A percentile compares a stretch with the other conserved stretches of the same genome.
Conservation (phyloP, 2,113 vertebrate species). For the Parotia lawesii region DNA sequence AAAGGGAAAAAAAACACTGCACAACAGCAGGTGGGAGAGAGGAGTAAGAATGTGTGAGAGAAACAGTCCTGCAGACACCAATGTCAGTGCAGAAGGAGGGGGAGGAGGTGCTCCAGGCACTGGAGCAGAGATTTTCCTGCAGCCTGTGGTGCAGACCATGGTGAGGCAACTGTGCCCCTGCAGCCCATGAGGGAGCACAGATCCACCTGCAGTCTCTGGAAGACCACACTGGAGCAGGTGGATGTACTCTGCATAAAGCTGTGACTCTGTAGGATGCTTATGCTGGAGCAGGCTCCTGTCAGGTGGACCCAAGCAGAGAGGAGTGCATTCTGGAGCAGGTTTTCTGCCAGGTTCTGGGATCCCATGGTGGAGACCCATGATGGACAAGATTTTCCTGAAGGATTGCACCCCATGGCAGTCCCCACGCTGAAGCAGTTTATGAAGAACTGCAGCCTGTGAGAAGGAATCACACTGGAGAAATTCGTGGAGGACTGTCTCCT, state of each 20-base stretch:
- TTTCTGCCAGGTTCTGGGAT: neutral
- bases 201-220: neutral
- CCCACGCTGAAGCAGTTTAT: neutral
- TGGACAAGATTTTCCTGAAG: neutral
- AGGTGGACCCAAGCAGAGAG: neutral
- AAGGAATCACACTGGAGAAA: neutral
- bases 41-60: neutral
- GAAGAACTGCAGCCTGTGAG: neutral
- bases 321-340: neutral
- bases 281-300: neutral
- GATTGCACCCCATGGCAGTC: accelerated
- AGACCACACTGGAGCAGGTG: neutral
- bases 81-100: neutral
- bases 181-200: neutral
- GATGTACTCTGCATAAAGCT: neutral
- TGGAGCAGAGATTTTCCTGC: neutral
- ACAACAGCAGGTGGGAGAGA: neutral
- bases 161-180: neutral
- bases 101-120: neutral
- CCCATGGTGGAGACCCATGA: too few species aligned
- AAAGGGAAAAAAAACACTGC: neutral
- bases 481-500: neutral
- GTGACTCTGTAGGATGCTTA: accelerated
- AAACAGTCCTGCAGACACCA: neutral
- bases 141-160: accelerated